Evolutionary conservation across 2,113 vertebrate genomes (phyloP).

Genomic region (Phylloscopus trochiloides): DNA sequence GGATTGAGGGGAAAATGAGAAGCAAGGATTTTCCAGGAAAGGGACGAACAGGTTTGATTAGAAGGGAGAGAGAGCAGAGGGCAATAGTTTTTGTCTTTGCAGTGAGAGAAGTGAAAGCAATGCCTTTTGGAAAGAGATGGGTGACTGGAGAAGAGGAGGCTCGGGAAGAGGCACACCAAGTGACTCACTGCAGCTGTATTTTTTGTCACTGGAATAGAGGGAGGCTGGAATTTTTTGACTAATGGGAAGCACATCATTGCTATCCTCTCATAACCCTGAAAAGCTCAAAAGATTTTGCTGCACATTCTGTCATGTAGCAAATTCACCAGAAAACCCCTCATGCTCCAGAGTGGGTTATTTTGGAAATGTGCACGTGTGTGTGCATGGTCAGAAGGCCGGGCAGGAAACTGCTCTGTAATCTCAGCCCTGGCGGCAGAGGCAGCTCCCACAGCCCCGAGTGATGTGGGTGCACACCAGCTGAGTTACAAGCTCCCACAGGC

Average conservation of each 20-base stretch:
- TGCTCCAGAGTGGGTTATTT: neutral
- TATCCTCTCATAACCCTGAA: neutral
- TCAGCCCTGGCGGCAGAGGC: neutral
- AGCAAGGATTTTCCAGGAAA: neutral
- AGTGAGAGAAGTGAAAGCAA: neutral
- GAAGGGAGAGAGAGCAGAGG: neutral
- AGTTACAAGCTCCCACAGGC: neutral
- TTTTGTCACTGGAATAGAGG: neutral
- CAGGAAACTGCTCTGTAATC: constrained; percentile 27
- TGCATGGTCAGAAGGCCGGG: neutral
- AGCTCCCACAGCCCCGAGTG: constrained; percentile 13
- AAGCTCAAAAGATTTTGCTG: neutral
- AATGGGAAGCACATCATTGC: neutral
- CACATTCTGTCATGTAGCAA: neutral
- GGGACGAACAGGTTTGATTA: neutral
- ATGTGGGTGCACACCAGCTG: constrained; percentile 23
- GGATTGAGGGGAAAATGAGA: neutral
- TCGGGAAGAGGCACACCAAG: neutral
- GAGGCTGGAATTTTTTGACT: neutral
- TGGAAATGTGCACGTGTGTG: neutral
- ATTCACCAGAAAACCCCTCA: neutral
- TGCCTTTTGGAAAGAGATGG: neutral
- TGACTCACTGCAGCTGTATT: neutral
- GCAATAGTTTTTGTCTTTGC: neutral
- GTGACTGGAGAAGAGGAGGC: neutral